Percentiles rank a stretch among this genome's conserved stretches.
Conservation (phyloP, 1,140 invertebrate species). For the Aphelinus certus region DNA sequence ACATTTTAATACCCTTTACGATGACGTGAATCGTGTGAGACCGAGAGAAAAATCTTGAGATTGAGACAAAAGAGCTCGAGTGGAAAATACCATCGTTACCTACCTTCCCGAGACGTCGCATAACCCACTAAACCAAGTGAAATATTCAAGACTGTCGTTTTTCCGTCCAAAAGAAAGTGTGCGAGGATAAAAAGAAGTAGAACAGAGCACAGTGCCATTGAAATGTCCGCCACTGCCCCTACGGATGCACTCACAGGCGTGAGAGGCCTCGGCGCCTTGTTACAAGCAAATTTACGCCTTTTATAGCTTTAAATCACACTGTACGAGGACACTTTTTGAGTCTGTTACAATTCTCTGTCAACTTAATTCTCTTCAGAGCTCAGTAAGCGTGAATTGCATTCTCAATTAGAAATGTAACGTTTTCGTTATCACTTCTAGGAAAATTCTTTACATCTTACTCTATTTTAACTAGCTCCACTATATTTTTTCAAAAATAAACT, state of each 20-base stretch:
- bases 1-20: slow-evolving; percentile 53
- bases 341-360: neutral
- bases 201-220: slow-evolving; percentile 29
- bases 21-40: slow-evolving; percentile 25
- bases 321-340: slow-evolving; percentile 1
- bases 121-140: slow-evolving; percentile 38
- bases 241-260: slow-evolving; percentile 1
- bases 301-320: neutral
- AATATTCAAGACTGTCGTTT: slow-evolving; percentile 48
- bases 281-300: slow-evolving; percentile 26
- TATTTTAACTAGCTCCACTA: too few relatives aligned
- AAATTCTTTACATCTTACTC: too few relatives aligned
- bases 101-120: neutral
- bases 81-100: neutral
- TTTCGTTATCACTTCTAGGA: too few relatives aligned
- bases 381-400: too few relatives aligned
- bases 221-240: slow-evolving; percentile 7
- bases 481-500: neutral
- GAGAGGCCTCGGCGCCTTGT: slow-evolving; percentile 11
- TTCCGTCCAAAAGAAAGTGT: neutral
- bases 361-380: too few relatives aligned
- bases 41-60: slow-evolving; percentile 31
- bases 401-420: too few relatives aligned
- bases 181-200: slow-evolving; percentile 1
- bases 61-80: neutral